Evolutionary conservation across 2,797 vertebrate species (phyloP), one percentile per base, ranked within the genome.

Genomic region (Micrastur ruficollis): DNA sequence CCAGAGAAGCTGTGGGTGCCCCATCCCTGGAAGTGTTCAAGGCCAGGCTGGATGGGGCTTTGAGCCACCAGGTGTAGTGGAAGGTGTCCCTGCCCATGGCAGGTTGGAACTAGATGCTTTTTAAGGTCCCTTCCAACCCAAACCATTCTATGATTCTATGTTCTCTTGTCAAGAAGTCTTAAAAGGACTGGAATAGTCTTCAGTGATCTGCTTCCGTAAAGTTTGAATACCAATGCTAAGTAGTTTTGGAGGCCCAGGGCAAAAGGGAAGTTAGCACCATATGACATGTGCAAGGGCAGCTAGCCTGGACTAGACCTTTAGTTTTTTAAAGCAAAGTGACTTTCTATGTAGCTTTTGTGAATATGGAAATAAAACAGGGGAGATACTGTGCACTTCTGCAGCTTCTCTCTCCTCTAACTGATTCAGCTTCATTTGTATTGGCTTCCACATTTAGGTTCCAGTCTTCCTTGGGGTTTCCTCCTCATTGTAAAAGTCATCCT

Each of bases 221-320:
- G 27, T 47, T 65, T 42, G 49, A 89, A 34, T 86, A 32, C 11
- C 14, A 38, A 6, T 0, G 0, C 6, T 40, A 42, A 56, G 11
- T 56, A 50, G 25, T 82, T 89, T 79, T 90, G 49, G 80, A 76
- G 36, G 16, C 27, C 22, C 12, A 40, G 31, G 16, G n/a, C 40
- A 75, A 72, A 84, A 61, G 23, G 4, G 42, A 75, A 63, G 18
- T 65, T 84, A 59, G 16, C 8, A 36, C 31, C 34, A 6, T 6
- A 1, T 29, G n/a, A 4, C 5, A 49, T 4, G 12, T 46, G 5
- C 44, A 49, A 73, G 34, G 32, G 11, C 58, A 76, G 10, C 1
- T 14, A 75, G 12, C 36, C 62, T 83, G 34, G 26, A 40, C 29
- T 73, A 70, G 38, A 27, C 9, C 11, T 75, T 93, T 63, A 26